These are phyloP conservation scores for Cardiocondyla obscurior DNA, from an alignment of 1,140 invertebrate species.

Conservation along the genomic window DNA sequence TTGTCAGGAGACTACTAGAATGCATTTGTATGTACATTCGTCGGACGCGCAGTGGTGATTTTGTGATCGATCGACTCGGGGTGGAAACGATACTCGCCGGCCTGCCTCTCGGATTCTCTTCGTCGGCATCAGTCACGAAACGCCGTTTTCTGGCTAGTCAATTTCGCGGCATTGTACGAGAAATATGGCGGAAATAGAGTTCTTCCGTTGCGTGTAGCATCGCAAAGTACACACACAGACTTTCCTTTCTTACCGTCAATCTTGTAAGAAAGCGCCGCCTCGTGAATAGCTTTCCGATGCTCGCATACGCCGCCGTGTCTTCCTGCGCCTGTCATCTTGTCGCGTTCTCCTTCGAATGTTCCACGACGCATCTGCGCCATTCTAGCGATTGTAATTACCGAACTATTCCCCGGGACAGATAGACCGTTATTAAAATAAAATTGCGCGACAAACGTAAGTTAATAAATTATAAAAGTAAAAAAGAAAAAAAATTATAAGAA, in stretches of 20 bases:
- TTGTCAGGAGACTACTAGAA: background rate
- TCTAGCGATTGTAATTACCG: background rate
- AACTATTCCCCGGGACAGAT: background rate
- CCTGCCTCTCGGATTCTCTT: conserved; percentile 20
- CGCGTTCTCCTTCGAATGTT: background rate
- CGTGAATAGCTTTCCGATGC: conserved; percentile 52
- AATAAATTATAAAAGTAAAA: too few relatives aligned
- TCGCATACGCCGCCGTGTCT: conserved; percentile 4
- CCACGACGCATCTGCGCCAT: background rate
- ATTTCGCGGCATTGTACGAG: conserved; percentile 39
- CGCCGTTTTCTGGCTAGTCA: conserved; percentile 54
- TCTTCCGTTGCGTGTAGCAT: conserved; percentile 42
- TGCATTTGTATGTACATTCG: conserved; percentile 21
- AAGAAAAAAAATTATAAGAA: background rate
- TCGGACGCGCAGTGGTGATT: background rate
- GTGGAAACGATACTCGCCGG: background rate
- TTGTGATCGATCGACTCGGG: background rate
- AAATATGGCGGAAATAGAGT: conserved; percentile 51
- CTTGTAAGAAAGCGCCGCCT: conserved; percentile 42
- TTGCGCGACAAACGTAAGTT: background rate
- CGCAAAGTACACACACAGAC: conserved; percentile 18
- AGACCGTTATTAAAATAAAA: background rate
- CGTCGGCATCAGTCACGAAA: conserved; percentile 36
- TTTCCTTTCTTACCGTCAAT: conserved; percentile 47
- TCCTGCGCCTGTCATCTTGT: conserved; percentile 43